A percentile compares a stretch with the other conserved stretches of the same genome.
phyloP scores from a whole-genome alignment of 2,888 invertebrate genomes.

The Cephus pulcher region DNA sequence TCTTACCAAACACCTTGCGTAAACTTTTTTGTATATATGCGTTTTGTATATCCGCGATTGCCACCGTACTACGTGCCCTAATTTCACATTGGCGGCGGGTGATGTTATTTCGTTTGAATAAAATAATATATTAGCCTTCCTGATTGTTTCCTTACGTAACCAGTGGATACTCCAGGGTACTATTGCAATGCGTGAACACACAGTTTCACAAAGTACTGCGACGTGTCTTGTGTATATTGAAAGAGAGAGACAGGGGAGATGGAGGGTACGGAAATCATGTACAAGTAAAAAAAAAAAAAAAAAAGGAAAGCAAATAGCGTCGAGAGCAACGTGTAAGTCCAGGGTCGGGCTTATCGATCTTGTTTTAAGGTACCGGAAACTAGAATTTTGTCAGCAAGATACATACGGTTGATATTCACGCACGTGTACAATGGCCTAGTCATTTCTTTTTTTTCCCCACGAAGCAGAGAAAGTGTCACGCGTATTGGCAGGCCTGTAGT shows the following conservation, averaged over 20 bases:
- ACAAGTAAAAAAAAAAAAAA: no score
- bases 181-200: background rate
- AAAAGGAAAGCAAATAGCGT: background rate
- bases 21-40: background rate
- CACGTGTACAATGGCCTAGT: background rate
- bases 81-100: background rate
- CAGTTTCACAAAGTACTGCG: background rate
- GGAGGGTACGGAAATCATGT: no score
- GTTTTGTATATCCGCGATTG: background rate
- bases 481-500: background rate
- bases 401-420: background rate
- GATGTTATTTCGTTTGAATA: background rate
- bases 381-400: background rate
- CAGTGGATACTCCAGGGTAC: background rate
- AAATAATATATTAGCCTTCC: background rate
- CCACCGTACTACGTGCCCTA: background rate
- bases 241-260: no score
- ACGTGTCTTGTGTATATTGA: background rate
- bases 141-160: background rate
- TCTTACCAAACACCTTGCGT: no score
- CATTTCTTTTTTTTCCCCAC: background rate
- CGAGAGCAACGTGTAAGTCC: background rate
- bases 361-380: background rate
- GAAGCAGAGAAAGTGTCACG: background rate
- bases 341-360: background rate